These are phyloP conservation scores for Drosophila melanosoma DNA, from an alignment of 2,888 invertebrate genomes.

Conservation along the genomic window DNA sequence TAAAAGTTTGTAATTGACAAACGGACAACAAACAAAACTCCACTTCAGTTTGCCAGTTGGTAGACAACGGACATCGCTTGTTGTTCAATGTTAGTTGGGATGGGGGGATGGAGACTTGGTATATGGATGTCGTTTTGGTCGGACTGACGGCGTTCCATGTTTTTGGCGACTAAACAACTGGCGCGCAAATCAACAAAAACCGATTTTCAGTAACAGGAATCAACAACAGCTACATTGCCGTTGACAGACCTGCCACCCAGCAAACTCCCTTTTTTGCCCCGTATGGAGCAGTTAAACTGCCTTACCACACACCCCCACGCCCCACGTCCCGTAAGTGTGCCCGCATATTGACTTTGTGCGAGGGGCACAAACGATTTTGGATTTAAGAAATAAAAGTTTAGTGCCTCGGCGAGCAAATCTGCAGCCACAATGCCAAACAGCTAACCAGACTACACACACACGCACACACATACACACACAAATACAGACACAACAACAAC, in stretches of 20 bases:
- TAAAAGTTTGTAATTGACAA: constrained; percentile 82
- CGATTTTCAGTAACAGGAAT: constrained; percentile 77
- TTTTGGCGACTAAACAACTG: constrained; percentile 75
- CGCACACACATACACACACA: constrained; percentile 20
- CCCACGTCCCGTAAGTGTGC: constrained; percentile 36
- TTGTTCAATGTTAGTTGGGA: background rate
- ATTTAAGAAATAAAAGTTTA: constrained; percentile 80
- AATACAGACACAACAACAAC: constrained; percentile 20
- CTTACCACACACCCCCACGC: background rate
- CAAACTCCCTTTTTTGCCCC: constrained; percentile 6
- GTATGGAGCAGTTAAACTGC: background rate
- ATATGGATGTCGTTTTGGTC: constrained; percentile 45
- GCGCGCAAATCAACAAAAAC: constrained; percentile 80
- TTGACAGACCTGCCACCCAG: constrained; percentile 59
- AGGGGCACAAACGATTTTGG: constrained; percentile 76
- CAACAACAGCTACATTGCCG: constrained; percentile 57
- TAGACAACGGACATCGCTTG: constrained; percentile 42
- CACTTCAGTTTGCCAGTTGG: constrained; percentile 59
- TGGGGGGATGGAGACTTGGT: background rate
- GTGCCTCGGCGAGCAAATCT: constrained; percentile 78
- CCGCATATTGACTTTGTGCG: constrained; percentile 78
- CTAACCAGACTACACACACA: constrained; percentile 53
- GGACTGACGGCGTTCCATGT: constrained; percentile 41
- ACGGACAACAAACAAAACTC: constrained; percentile 79
- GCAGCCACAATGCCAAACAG: constrained; percentile 72